Evolutionary conservation across 2,797 vertebrate species (phyloP).

Genomic region (Amblyraja radiata): DNA sequence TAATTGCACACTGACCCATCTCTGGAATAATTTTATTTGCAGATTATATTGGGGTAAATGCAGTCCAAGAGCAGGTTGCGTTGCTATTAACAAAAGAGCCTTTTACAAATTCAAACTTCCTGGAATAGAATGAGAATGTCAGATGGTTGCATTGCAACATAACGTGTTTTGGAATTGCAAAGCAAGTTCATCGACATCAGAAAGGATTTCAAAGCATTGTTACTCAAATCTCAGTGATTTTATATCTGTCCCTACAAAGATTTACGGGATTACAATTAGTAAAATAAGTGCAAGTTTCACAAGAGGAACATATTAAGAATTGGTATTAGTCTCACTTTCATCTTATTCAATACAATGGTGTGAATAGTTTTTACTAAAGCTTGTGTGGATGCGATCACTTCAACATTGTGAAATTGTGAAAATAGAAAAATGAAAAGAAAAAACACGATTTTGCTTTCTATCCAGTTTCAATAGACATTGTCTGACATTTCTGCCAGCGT

Average conservation of each 20-base stretch:
- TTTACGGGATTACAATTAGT: neutral
- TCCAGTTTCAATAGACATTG: neutral
- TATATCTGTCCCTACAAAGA: neutral
- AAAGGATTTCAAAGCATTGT: neutral
- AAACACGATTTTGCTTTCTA: neutral
- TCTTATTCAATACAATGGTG: neutral
- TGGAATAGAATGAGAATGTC: neutral
- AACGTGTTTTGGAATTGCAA: neutral
- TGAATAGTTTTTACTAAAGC: neutral
- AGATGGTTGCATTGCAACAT: neutral
- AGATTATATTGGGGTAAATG: neutral
- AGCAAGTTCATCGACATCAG: neutral
- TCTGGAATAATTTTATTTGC: neutral
- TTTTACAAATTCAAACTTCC: neutral
- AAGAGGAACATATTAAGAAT: neutral
- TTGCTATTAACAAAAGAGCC: neutral
- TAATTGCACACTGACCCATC: neutral
- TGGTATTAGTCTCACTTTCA: neutral
- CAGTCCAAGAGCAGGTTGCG: too few species aligned
- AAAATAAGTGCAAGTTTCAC: neutral
- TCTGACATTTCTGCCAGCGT: too few species aligned
- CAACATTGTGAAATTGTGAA: neutral
- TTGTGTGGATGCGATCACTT: neutral
- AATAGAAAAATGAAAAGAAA: neutral
- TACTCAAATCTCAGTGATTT: conserved; percentile 8